These are phyloP conservation scores for Brachionus paranguensis DNA, from an alignment of 1,140 invertebrate genomes.

Conservation along the genomic window DNA sequence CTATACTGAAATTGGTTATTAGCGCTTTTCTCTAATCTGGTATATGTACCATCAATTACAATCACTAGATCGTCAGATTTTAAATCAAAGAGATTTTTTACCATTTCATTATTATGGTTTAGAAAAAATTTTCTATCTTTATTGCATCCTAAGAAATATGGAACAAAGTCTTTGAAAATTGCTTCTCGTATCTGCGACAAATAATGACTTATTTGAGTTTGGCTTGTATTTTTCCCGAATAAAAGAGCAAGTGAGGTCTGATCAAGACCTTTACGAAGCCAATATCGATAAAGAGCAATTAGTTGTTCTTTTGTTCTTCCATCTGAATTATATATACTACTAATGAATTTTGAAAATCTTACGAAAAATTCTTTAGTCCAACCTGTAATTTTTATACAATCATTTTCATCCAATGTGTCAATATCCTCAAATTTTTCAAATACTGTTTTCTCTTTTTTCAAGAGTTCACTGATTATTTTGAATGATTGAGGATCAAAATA, in stretches of 20 bases:
- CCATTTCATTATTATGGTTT: slow-evolving; percentile 29
- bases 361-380: slow-evolving; percentile 1
- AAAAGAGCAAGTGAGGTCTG: neutral
- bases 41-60: slow-evolving; percentile 21
- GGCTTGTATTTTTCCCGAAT: neutral
- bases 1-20: slow-evolving; percentile 5
- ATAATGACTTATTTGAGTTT: slow-evolving; percentile 11
- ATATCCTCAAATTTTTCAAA: slow-evolving; percentile 10
- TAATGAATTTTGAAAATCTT: slow-evolving; percentile 8
- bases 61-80: slow-evolving; percentile 6
- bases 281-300: slow-evolving; percentile 21
- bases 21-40: neutral
- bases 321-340: neutral
- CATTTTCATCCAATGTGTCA: neutral
- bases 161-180: neutral
- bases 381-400: slow-evolving; percentile 17
- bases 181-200: neutral
- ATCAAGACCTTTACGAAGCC: slow-evolving; percentile 6
- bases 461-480: neutral
- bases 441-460: neutral
- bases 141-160: slow-evolving; percentile 7
- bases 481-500: slow-evolving; percentile 15
- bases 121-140: slow-evolving; percentile 2
- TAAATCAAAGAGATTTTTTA: neutral
- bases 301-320: slow-evolving; percentile 26